These are phyloP conservation scores for Fragum fragum DNA, from an alignment of 2,888 invertebrate genomes.

Conservation along the genomic window DNA sequence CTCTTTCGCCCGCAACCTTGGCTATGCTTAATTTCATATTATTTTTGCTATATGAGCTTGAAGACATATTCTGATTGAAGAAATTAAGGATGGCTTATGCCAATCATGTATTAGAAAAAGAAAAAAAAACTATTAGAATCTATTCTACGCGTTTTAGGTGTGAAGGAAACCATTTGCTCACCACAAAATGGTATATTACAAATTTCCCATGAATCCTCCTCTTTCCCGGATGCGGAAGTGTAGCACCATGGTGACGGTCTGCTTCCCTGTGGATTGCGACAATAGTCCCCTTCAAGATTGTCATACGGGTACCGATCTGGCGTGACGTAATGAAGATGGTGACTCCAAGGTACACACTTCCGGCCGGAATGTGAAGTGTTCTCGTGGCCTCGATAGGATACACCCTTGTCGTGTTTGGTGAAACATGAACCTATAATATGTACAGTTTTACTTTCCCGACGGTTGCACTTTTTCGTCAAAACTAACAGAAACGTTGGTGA, in stretches of 20 bases:
- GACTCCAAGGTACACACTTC: slow-evolving; percentile 39
- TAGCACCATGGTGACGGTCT: slow-evolving; percentile 46
- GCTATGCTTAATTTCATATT: no score
- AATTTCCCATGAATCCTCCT: slow-evolving; percentile 35
- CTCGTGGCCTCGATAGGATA: slow-evolving; percentile 42
- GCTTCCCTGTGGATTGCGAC: slow-evolving; percentile 37
- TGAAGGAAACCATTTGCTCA: no score
- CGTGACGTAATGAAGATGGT: slow-evolving; percentile 43
- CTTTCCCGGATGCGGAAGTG: slow-evolving; percentile 29
- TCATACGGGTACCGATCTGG: slow-evolving; percentile 38
- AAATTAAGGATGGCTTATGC: no score
- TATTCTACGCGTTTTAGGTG: no score
- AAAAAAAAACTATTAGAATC: no score
- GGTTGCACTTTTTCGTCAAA: no score
- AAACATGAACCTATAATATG: slow-evolving; percentile 35
- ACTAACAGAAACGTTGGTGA: no score
- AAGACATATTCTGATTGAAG: no score
- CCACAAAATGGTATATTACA: slow-evolving; percentile 36
- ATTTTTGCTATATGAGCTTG: no score
- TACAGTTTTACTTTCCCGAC: no score
- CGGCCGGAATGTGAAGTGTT: slow-evolving; percentile 27
- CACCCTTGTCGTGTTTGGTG: slow-evolving; percentile 36
- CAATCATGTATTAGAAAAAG: no score
- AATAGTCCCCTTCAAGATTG: slow-evolving; percentile 35
- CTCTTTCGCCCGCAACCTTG: no score